Base-by-base conservation (phyloP, 1,140 invertebrate species). In the Anastrepha obliqua region DNA sequence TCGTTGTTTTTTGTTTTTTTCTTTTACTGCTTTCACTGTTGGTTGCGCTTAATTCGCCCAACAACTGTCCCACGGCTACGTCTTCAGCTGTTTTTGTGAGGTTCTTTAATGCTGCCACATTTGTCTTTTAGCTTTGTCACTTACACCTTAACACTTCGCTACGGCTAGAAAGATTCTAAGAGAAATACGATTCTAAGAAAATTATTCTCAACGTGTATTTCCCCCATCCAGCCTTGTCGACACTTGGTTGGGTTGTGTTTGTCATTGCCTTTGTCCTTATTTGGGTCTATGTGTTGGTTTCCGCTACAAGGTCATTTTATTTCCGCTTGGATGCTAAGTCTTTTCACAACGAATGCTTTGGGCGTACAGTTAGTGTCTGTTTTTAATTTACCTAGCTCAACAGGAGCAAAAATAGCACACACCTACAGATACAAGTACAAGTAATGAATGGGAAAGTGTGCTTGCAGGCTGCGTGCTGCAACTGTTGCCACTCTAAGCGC, bases 261-360 rank as follows among this genome's bases (percentile, higher is more conserved):
- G 42, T 47, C 39, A 2, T 13, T 7, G 67, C 13, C 67, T 29
- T 42, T 74, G 42, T 47, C 67, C 44, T 44, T 74, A 13, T n/a
- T 1, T 15, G 67, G 1, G 13, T 81, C 3, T 15, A 11, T 81
- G 47, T 81, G 47, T 81, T 44, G 17, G 20, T 81, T 81, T 51
- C 47, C 47, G 74, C 74, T 47, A 81, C 74, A 81, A 81, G 74
- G 74, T 81, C 74, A 42, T 29, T 81, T 51, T 55, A 81, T 81
- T 81, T 81, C 74, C 74, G 74, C 74, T 81, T 29, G 74, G 47
- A 15, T 55, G 74, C 74, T 81, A 47, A 55, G 74, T 81, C 55
- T 51, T 81, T 81, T 29, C 29, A 47, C 74, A n/a, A 13, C 42
- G 42, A 7, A 17, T n/a, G 67, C 44, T 81, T 81, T 51, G 8